Conservation (phyloP, 2,888 invertebrate species). For the Kryphioiulus occultus region DNA sequence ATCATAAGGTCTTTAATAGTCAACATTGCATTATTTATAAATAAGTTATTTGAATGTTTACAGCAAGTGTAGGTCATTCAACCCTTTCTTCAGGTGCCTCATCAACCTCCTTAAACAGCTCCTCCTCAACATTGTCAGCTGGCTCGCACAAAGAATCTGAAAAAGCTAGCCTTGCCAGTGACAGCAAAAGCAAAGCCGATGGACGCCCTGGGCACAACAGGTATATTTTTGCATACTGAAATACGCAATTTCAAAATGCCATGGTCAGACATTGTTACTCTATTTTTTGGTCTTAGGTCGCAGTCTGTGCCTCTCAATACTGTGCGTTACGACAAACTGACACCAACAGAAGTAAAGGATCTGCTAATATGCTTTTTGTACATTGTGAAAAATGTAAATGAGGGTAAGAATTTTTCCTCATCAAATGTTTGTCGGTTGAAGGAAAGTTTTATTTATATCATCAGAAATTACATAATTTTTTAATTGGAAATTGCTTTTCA, state of each 20-base stretch:
- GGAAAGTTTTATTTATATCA: neutral
- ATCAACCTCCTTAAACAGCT: slow-evolving; percentile 49
- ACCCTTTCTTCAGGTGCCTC: slow-evolving; percentile 42
- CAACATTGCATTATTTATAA: neutral
- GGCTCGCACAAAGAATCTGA: slow-evolving; percentile 33
- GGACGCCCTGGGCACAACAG: slow-evolving; percentile 40
- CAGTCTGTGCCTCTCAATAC: slow-evolving; percentile 57
- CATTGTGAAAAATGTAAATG: slow-evolving; percentile 87
- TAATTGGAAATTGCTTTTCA: too few species aligned
- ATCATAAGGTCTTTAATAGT: too few species aligned
- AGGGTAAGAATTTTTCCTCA: slow-evolving; percentile 63
- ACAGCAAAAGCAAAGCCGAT: slow-evolving; percentile 39
- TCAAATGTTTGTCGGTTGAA: too few species aligned
- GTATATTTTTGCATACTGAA: neutral
- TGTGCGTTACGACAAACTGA: slow-evolving; percentile 74
- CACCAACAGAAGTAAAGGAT: slow-evolving; percentile 83
- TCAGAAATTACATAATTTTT: too few species aligned
- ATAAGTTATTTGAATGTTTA: neutral
- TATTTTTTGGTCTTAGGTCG: slow-evolving; percentile 53
- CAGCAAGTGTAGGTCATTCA: neutral
- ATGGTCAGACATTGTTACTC: neutral
- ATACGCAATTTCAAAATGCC: too few species aligned
- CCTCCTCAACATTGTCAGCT: slow-evolving; percentile 51
- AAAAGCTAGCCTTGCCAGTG: neutral
- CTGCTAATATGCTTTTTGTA: slow-evolving; percentile 85